phyloP scores from a whole-genome alignment of 2,888 invertebrate genomes.

The Lochmaea crataegi region DNA sequence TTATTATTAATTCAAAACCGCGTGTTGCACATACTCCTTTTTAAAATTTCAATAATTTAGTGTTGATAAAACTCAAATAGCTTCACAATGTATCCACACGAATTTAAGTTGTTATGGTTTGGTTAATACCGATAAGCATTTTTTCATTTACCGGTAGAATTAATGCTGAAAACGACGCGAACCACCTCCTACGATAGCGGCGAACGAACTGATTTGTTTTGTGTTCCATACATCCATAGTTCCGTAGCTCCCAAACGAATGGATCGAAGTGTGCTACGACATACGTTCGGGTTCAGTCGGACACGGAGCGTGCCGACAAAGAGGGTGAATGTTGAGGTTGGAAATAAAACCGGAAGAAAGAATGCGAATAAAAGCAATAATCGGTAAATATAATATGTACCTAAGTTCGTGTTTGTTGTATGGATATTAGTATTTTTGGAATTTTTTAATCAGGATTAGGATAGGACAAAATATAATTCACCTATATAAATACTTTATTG shows the following conservation, averaged over 20 bases:
- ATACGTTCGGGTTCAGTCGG: constrained; percentile 38
- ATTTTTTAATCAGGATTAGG: too few species aligned
- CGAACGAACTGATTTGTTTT: constrained; percentile 38
- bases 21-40: constrained; percentile 8
- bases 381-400: background rate
- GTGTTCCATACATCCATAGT: constrained; percentile 27
- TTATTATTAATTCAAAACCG: constrained; percentile 27
- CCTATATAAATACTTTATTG: too few species aligned
- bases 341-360: too few species aligned
- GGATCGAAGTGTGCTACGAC: constrained; percentile 40
- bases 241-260: constrained; percentile 24
- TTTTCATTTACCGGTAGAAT: constrained; percentile 39
- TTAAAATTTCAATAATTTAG: constrained; percentile 1
- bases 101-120: constrained; percentile 5
- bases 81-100: background rate
- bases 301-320: constrained; percentile 25
- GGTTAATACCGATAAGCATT: constrained; percentile 36
- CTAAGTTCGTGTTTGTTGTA: background rate
- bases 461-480: too few species aligned
- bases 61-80: constrained; percentile 13
- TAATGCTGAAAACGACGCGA: constrained; percentile 22
- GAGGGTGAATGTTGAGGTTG: constrained; percentile 24
- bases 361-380: constrained; percentile 2
- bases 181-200: constrained; percentile 17
- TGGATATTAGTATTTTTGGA: too few species aligned